Base-by-base conservation (phyloP, 2,888 invertebrate genomes). In the Amiota minor region DNA sequence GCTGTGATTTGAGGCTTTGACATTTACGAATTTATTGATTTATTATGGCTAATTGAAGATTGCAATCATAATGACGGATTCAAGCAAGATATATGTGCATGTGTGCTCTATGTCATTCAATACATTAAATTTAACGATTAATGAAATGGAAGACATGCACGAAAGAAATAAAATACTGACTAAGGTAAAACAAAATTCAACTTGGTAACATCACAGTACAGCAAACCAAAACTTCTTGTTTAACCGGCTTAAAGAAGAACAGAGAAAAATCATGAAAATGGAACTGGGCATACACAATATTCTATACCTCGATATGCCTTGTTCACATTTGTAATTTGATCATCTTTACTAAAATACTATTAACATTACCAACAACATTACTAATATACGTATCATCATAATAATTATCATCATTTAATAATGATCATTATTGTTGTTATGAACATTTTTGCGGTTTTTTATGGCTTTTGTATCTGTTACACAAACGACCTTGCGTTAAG, bases 1-100 rank as follows among this genome's bases (percentile, higher is more conserved):
- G 45, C 35, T 62, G 45, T 62, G 35, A 62, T 68, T 68, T 12
- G 23, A 23, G 67, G 14, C 50, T 20, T 50, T 68, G 53, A 23
- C 53, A 68, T 68, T 68, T 68, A 67, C 65, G 11, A 35, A 35
- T 3, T 11, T 35, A 53, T 68, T 50, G 67, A 68, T 53, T 53
- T 50, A 68, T 68, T 67, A 12, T 67, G 49, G 14, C 23, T 49
- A 68, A 68, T 68, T 68, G 53, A 68, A 68, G 67, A 35, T 53
- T 68, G 10, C 16, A n/a, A 65, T 68, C 67, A 11, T 35, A 35
- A 35, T 35, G 35, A 6, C 6, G 62, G n/a, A 4, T 12, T n/a
- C 62, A 62, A 16, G 35, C 35, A 35, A 23, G 62, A 35, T 1
- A 35, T 9, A 11, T 62, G n/a, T 35, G 1, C 4, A 1, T 11